Evolutionary conservation across 53 echinoderm and acorn worm genomes (phyloP).

Genomic region (Pentamera pediparva): DNA sequence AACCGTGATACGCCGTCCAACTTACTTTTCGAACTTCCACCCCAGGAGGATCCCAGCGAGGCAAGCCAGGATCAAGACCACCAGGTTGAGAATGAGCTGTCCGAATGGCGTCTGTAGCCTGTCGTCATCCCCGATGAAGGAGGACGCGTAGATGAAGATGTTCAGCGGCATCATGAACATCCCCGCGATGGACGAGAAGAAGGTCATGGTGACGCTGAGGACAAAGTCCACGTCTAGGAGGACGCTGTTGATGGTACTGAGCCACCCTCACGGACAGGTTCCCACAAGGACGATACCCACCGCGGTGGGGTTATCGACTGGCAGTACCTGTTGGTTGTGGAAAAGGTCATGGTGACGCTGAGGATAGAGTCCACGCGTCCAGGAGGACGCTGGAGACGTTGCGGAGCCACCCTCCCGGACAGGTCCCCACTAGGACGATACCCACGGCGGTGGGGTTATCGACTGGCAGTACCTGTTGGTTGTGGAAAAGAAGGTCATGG

Average conservation of each 20-base stretch:
- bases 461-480: constrained; percentile 26
- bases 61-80: constrained; percentile 54
- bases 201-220: constrained; percentile 90
- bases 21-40: constrained; percentile 72
- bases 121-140: constrained; percentile 51
- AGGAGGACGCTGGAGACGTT: constrained; percentile 78
- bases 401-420: constrained; percentile 88
- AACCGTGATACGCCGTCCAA: neutral
- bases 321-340: constrained; percentile 53
- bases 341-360: constrained; percentile 89
- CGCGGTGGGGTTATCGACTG: constrained; percentile 45
- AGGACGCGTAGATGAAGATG: constrained; percentile 73
- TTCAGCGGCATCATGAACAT: constrained; percentile 89
- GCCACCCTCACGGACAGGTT: constrained; percentile 85
- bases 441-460: constrained; percentile 58
- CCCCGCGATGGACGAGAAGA: constrained; percentile 76
- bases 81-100: constrained; percentile 65
- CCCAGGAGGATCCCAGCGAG: constrained; percentile 60
- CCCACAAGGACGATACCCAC: constrained; percentile 84
- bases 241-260: constrained; percentile 78
- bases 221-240: constrained; percentile 76
- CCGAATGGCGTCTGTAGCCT: constrained; percentile 60
- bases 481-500: constrained; percentile 22
- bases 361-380: constrained; percentile 71
- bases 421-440: constrained; percentile 78